Conservation (phyloP, 2,888 invertebrate species). For the Trichacis sp. region DNA sequence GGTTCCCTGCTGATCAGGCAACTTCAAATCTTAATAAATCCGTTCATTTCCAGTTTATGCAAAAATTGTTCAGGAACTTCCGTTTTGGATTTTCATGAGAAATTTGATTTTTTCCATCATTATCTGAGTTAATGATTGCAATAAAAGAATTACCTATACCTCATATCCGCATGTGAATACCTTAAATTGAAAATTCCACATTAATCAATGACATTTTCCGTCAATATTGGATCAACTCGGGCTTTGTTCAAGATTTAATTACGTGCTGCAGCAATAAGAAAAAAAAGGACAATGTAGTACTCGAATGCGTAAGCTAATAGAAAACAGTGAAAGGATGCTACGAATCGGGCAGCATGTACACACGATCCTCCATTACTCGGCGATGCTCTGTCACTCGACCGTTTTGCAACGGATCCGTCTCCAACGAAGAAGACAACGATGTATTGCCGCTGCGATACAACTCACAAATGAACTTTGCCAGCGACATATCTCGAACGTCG, state of each 20-base stretch:
- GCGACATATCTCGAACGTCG: slow-evolving; percentile 4
- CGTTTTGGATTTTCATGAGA: too few relatives aligned
- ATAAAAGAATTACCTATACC: too few relatives aligned
- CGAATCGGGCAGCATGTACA: slow-evolving; percentile 4
- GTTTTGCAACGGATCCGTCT: background rate
- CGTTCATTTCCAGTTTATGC: too few relatives aligned
- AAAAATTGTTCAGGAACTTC: too few relatives aligned
- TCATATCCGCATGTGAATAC: too few relatives aligned
- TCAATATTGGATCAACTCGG: background rate
- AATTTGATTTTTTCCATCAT: too few relatives aligned
- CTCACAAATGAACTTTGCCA: slow-evolving; percentile 2
- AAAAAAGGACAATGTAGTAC: background rate
- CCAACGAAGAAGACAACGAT: background rate
- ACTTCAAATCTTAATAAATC: too few relatives aligned
- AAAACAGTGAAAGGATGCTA: slow-evolving; percentile 49
- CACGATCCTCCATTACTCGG: background rate
- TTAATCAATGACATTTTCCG: background rate
- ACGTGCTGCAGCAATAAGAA: background rate
- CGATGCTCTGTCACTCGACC: slow-evolving; percentile 1
- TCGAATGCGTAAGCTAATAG: background rate
- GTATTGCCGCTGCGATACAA: background rate
- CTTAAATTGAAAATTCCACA: too few relatives aligned
- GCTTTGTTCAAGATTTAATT: background rate
- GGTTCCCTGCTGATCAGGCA: too few relatives aligned
- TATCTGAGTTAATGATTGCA: too few relatives aligned